Conservation (phyloP, 2,888 invertebrate genomes). For the Diarsia dahlii region DNA sequence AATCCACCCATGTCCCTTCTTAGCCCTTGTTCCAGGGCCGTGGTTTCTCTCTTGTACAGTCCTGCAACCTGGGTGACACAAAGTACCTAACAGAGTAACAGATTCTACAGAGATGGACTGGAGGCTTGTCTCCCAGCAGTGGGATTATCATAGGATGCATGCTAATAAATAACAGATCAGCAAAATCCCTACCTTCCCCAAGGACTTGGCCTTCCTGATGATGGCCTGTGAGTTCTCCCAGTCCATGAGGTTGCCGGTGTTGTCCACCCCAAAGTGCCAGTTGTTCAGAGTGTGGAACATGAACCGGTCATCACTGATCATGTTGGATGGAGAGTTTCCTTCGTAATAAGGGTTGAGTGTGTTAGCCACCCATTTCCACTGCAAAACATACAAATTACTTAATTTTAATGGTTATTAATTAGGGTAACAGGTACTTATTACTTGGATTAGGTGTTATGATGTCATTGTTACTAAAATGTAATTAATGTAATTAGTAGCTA, state of each 20-base stretch:
- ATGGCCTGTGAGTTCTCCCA: slow-evolving; percentile 93
- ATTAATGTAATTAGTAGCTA: slow-evolving; percentile 37
- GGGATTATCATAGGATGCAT: neutral
- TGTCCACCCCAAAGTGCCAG: slow-evolving; percentile 97
- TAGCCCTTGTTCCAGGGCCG: too few species aligned
- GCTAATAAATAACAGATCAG: neutral
- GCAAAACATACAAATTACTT: slow-evolving; percentile 29
- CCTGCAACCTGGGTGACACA: neutral
- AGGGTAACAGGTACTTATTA: slow-evolving; percentile 16
- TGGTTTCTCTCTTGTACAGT: too few species aligned
- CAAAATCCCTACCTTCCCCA: slow-evolving; percentile 84
- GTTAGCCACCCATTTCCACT: slow-evolving; percentile 97
- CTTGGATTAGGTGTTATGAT: slow-evolving; percentile 19
- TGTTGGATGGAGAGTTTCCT: slow-evolving; percentile 93
- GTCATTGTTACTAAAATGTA: slow-evolving; percentile 32
- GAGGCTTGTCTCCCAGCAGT: neutral
- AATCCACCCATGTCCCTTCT: too few species aligned
- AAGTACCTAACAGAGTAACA: neutral
- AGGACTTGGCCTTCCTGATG: slow-evolving; percentile 84
- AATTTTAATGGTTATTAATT: slow-evolving; percentile 35
- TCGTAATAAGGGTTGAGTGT: slow-evolving; percentile 98
- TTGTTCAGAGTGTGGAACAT: slow-evolving; percentile 94
- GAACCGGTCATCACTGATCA: slow-evolving; percentile 96
- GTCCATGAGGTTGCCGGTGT: slow-evolving; percentile 96
- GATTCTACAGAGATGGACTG: neutral